Base-by-base conservation (phyloP, 2,113 vertebrate genomes). In the Pseudonaja textilis region DNA sequence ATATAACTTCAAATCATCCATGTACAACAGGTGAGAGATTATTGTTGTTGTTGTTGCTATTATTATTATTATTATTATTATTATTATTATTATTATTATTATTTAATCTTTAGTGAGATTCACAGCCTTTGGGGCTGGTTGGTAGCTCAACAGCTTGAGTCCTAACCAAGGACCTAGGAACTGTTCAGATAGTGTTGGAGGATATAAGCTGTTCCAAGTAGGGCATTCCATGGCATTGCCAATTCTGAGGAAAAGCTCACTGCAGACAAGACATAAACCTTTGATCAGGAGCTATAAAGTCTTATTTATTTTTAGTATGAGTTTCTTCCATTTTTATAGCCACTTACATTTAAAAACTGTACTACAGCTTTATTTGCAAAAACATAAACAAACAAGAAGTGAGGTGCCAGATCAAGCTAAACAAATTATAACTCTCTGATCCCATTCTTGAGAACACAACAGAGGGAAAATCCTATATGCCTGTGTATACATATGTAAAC, bases 361-460 rank as follows among this genome's bases (percentile, higher is more conserved):
- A 69, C 61, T n/a, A 3, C 26, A 64, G 29, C 61, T 69, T 69
- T 69, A n/a, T n/a, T n/a, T 69, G 29, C 61, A 69, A n/a, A 74
- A 81, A 20, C n/a, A 34, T 20, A 81, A 81, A 81, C 16, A 81
- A 81, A 39, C 69, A 81, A 39, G n/a, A n/a, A 4, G 29, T 69
- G 61, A 14, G 29, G 61, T 14, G 61, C 61, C 61, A 69, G 61
- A 81, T 81, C 69, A 81, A 39, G 34, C 74, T 81, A 81, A 81
- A 81, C 74, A 81, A 81, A 81, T 42, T 42, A 81, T 42, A 81
- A 39, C 69, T 16, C n/a, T 81, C 45, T 87, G 42, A 50, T 26
- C 22, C 45, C 25, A 26, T 29, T 26, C 42, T 93, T 92, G 89
- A 56, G 55, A 86, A 88, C 88, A 55, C 54, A 93, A 89, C 86